phyloP scores from a whole-genome alignment of 2,797 vertebrate species.

The Crax fasciolata region DNA sequence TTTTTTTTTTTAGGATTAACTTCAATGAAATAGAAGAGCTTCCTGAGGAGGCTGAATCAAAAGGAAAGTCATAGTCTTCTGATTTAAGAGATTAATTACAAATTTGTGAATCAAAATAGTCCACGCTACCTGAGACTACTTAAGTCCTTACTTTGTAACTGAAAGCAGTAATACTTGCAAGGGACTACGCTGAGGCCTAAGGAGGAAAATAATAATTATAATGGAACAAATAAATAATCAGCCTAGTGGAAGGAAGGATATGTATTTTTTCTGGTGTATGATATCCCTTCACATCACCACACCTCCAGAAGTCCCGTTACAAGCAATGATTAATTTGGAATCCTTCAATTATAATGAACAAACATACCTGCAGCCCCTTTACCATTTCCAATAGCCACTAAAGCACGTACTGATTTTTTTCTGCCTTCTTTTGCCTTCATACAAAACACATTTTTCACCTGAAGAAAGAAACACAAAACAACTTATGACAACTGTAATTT shows the following conservation, averaged over 20 bases:
- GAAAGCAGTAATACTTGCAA: background rate
- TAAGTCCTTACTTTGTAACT: background rate
- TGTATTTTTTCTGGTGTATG: background rate
- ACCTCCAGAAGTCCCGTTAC: background rate
- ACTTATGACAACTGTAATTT: background rate
- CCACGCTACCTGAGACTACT: background rate
- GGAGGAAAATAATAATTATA: background rate
- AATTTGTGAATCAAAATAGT: background rate
- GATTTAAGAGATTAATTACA: background rate
- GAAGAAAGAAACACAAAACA: slow-evolving; percentile 42
- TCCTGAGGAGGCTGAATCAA: background rate
- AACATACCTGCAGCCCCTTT: slow-evolving; percentile 91
- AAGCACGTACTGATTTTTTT: slow-evolving; percentile 89
- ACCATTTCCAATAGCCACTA: slow-evolving; percentile 94
- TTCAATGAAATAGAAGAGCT: background rate
- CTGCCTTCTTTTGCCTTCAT: slow-evolving; percentile 98
- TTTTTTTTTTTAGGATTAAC: background rate
- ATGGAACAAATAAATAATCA: background rate
- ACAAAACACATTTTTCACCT: slow-evolving; percentile 95
- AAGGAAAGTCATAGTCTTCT: background rate
- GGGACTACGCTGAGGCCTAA: background rate
- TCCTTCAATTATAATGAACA: background rate
- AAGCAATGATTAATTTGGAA: background rate
- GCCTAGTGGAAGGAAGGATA: background rate
- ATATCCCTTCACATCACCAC: background rate